Base-by-base conservation (phyloP, 2,797 vertebrate species). In the Propithecus perrieri region DNA sequence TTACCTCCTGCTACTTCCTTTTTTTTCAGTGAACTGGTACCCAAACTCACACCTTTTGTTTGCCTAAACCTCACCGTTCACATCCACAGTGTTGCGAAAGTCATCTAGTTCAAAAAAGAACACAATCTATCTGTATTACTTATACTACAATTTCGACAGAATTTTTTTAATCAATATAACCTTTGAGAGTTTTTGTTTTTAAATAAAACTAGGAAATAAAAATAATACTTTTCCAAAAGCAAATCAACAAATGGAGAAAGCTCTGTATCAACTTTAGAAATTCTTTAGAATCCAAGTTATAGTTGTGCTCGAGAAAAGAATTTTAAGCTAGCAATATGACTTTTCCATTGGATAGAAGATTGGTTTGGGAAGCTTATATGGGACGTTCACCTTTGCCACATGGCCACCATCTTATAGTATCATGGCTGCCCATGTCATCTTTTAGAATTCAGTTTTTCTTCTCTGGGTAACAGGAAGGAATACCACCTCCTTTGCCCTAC, bases 151-250 rank as follows among this genome's bases (percentile, higher is more conserved):
- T 67, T 63, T 95, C 72, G 61, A 57, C 0, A 57, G 43, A 4
- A 35, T 35, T 91, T 72, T 81, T 48, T 43, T 83, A 86, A 65
- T 65, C 18, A 59, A 46, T 12, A 89, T 38, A 53, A 88, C 8
- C 22, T 79, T 61, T n/a, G 41, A 84, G 59, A 43, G 43, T 50
- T 59, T 57, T 67, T 50, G 10, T 61, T 85, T 94, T 81, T 79
- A 91, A 84, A 33, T 46, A 69, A 91, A 93, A 95, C 33, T 17
- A 63, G 33, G 41, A 33, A 94, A 59, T 71, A 79, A 85, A 28
- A 90, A 75, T 15, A n/a, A 71, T 33, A 5, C 38, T 85, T 96
- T 94, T 50, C 67, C 41, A 85, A 84, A 97, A 89, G 79, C 74
- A 90, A 79, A 85, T 79, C 8, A 53, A 22, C n/a, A 69, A 89